phyloP scores from a whole-genome alignment of 2,888 invertebrate species.

The Scotopteryx bipunctaria region DNA sequence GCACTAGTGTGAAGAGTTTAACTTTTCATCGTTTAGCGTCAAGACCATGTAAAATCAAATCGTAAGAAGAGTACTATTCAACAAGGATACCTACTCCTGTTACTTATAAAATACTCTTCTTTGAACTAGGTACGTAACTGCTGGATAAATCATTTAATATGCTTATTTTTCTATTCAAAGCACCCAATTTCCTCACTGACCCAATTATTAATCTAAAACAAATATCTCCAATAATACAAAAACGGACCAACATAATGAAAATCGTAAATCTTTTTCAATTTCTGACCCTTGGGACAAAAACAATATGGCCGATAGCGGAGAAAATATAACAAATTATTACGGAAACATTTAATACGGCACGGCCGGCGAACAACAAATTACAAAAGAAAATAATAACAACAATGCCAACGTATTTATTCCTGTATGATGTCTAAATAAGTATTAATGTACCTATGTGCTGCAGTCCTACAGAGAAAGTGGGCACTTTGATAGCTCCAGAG shows the following conservation, averaged over 20 bases:
- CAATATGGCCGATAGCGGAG: constrained; percentile 32
- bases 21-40: too few relatives aligned
- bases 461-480: constrained; percentile 16
- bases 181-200: too few relatives aligned
- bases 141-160: too few relatives aligned
- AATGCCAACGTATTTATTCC: constrained; percentile 62
- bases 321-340: constrained; percentile 36
- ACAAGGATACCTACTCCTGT: too few relatives aligned
- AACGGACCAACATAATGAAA: constrained; percentile 29
- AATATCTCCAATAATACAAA: constrained; percentile 1
- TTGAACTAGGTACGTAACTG: too few relatives aligned
- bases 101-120: too few relatives aligned
- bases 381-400: constrained; percentile 40
- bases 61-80: too few relatives aligned
- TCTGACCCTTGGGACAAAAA: constrained; percentile 31
- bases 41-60: too few relatives aligned
- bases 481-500: neutral
- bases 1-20: too few relatives aligned
- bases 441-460: constrained; percentile 40
- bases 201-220: neutral
- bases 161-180: too few relatives aligned
- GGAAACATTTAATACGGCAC: constrained; percentile 33
- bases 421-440: constrained; percentile 62
- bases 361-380: constrained; percentile 53
- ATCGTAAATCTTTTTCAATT: constrained; percentile 32